Conservation (phyloP, 2,888 invertebrate species). For the Strigamia transsilvanica region DNA sequence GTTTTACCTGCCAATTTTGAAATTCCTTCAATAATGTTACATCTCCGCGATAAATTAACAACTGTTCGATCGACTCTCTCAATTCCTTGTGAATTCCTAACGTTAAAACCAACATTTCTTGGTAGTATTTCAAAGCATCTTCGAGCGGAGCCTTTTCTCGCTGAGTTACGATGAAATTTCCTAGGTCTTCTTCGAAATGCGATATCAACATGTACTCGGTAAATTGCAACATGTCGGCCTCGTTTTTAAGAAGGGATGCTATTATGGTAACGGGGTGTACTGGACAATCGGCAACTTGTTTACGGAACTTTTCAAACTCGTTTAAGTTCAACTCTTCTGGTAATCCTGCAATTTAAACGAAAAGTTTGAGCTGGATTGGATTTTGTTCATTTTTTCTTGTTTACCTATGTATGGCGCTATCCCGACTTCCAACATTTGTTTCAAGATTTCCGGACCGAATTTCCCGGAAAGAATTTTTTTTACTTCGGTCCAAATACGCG, state of each 20-base stretch:
- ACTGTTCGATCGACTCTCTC: not conserved
- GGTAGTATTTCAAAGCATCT: not conserved
- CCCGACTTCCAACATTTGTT: constrained; percentile 78
- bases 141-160: not conserved
- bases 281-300: constrained; percentile 67
- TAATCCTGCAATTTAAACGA: constrained; percentile 66
- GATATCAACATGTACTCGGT: constrained; percentile 65
- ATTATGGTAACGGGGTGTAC: constrained; percentile 80
- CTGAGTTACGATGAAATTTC: not conserved
- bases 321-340: constrained; percentile 73
- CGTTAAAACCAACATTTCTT: not conserved
- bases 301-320: constrained; percentile 74
- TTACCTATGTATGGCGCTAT: constrained; percentile 77
- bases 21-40: not conserved
- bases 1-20: not conserved
- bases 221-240: constrained; percentile 69
- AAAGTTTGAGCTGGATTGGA: not conserved
- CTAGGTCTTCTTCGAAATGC: not conserved
- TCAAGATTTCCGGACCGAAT: constrained; percentile 76
- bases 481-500: constrained; percentile 94
- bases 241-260: constrained; percentile 73
- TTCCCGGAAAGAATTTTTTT: constrained; percentile 87
- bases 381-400: not conserved
- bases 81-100: not conserved
- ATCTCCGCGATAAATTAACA: not conserved